A percentile compares a stretch with the other conserved stretches of the same genome.
Conservation (phyloP, 2,113 vertebrate species). For the Scytalopus superciliaris region DNA sequence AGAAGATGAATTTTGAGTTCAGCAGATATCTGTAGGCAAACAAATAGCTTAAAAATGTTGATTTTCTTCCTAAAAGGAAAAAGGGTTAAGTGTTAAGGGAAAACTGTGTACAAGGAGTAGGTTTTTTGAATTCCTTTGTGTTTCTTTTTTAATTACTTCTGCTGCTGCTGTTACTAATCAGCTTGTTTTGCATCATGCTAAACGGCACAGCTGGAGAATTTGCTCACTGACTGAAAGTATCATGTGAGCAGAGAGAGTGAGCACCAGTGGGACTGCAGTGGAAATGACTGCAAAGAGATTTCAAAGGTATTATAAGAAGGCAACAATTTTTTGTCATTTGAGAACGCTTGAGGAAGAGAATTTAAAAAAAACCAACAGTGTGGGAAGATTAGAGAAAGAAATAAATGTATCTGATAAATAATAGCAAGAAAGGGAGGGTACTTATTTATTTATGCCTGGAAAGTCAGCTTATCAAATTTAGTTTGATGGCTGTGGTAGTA, state of each 20-base stretch:
- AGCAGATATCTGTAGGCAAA: not conserved
- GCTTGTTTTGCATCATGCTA: slow-evolving; percentile 21
- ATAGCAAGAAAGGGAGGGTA: not conserved
- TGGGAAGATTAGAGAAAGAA: not conserved
- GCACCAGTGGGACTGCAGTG: not conserved
- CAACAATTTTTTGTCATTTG: not conserved
- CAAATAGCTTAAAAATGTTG: not conserved
- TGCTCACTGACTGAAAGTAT: slow-evolving; percentile 27
- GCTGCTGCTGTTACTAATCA: slow-evolving; percentile 42
- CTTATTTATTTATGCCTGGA: not conserved
- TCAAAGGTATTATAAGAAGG: not conserved
- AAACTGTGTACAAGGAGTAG: not conserved
- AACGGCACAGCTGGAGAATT: slow-evolving; percentile 52
- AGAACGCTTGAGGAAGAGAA: not conserved
- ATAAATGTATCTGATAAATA: not conserved
- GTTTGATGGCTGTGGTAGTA: not conserved
- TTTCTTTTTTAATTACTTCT: slow-evolving; percentile 51
- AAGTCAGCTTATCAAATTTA: not conserved
- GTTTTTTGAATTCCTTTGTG: not conserved
- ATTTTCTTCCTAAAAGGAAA: not conserved
- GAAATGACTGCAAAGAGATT: slow-evolving; percentile 7
- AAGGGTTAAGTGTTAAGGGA: not conserved
- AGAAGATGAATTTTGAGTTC: not conserved
- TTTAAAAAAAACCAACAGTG: not conserved
- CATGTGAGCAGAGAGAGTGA: not conserved